These are phyloP conservation scores for Liolophura sinensis DNA, from an alignment of 1,140 invertebrate genomes.

Conservation along the genomic window DNA sequence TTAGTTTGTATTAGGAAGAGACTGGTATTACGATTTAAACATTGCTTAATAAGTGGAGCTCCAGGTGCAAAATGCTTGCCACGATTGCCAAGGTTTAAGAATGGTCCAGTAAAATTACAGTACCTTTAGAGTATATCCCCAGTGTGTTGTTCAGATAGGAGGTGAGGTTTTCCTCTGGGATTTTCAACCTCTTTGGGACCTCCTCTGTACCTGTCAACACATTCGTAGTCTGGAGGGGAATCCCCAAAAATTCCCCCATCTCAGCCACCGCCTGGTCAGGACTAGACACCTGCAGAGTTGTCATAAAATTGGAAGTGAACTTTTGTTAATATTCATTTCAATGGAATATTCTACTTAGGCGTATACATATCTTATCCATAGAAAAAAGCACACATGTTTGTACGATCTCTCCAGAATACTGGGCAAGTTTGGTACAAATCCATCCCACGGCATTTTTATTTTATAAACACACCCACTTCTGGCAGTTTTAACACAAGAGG, in stretches of 20 bases:
- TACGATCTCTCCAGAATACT: not conserved
- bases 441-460: too few relatives aligned
- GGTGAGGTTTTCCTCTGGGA: conserved; percentile 36
- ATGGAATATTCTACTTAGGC: not conserved
- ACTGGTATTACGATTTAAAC: too few relatives aligned
- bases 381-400: not conserved
- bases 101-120: too few relatives aligned
- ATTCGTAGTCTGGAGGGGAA: conserved; percentile 34
- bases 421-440: not conserved
- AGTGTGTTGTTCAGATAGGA: conserved; percentile 35
- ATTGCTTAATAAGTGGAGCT: too few relatives aligned
- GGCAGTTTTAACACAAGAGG: too few relatives aligned
- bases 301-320: not conserved
- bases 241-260: conserved; percentile 46
- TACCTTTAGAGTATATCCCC: conserved; percentile 20
- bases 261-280: conserved; percentile 46
- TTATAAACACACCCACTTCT: too few relatives aligned
- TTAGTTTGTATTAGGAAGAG: too few relatives aligned
- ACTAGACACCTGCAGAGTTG: conserved; percentile 27
- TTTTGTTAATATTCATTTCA: not conserved
- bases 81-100: too few relatives aligned
- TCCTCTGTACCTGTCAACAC: conserved; percentile 43
- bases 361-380: not conserved
- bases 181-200: conserved; percentile 32
- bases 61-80: too few relatives aligned